These are phyloP conservation scores for Pseudomugil gertrudae DNA, from an alignment of 2,797 vertebrate genomes.

Conservation along the genomic window DNA sequence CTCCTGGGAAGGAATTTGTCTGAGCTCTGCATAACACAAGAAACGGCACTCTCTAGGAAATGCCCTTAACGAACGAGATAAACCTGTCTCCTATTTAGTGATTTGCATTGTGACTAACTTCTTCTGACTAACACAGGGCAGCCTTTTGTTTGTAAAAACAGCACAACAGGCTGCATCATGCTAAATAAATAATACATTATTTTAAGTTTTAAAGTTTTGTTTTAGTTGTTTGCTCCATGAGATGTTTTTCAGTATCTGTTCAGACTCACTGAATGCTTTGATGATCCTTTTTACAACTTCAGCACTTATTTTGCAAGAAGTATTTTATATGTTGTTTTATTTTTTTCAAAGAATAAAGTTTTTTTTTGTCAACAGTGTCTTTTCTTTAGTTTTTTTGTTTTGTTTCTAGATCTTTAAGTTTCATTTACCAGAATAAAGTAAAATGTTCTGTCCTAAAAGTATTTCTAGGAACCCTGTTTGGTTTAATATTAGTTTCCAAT, in stretches of 20 bases:
- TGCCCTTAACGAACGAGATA: slow-evolving; percentile 4
- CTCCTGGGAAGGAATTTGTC: slow-evolving; percentile 76
- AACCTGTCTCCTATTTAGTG: slow-evolving; percentile 25
- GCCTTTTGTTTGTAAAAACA: slow-evolving; percentile 32
- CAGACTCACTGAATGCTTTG: background rate
- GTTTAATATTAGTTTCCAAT: too few species aligned
- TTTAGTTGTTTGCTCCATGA: slow-evolving; percentile 1
- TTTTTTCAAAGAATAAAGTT: slow-evolving; percentile 49
- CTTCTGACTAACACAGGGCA: slow-evolving; percentile 39
- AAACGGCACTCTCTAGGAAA: background rate
- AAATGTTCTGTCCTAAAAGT: too few species aligned
- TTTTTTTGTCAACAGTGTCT: background rate
- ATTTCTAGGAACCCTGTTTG: too few species aligned
- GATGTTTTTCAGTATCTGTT: slow-evolving; percentile 13
- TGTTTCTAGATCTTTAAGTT: background rate
- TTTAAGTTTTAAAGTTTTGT: background rate
- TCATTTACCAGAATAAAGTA: background rate
- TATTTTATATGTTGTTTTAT: slow-evolving; percentile 15
- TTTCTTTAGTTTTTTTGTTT: too few species aligned
- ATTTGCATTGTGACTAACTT: slow-evolving; percentile 47
- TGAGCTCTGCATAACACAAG: slow-evolving; percentile 39
- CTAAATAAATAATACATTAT: slow-evolving; percentile 4
- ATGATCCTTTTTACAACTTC: background rate
- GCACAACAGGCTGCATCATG: slow-evolving; percentile 7
- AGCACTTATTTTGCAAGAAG: slow-evolving; percentile 6